Evolutionary conservation across 1,140 invertebrate genomes (phyloP).

Genomic region (Drosophila kepulauana): DNA sequence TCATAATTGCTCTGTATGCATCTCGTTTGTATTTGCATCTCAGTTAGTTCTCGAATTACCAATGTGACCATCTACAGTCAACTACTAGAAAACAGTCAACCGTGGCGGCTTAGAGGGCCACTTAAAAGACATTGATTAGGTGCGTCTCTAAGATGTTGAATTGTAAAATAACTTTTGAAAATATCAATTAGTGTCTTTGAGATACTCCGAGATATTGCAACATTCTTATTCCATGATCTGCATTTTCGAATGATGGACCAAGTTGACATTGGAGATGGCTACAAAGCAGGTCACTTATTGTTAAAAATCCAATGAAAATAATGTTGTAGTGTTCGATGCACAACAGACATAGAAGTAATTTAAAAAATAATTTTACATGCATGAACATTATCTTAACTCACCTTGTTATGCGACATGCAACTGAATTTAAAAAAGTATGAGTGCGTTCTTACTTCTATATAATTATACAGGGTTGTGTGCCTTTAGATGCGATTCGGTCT

Average conservation of each 20-base stretch:
- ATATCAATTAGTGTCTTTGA: not conserved
- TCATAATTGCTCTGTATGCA: slow-evolving; percentile 70
- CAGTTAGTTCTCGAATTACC: slow-evolving; percentile 32
- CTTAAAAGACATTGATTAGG: slow-evolving; percentile 9
- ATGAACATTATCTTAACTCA: slow-evolving; percentile 65
- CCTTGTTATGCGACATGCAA: slow-evolving; percentile 38
- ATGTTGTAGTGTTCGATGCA: not conserved
- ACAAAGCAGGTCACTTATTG: slow-evolving; percentile 24
- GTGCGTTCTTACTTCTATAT: not conserved
- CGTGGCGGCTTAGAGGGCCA: slow-evolving; percentile 19
- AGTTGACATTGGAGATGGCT: slow-evolving; percentile 12
- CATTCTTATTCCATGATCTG: slow-evolving; percentile 22
- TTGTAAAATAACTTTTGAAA: slow-evolving; percentile 12
- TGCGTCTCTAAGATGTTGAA: slow-evolving; percentile 25
- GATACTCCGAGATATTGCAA: not conserved
- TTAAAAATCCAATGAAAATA: no score
- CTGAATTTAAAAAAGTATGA: not conserved
- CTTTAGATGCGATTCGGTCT: slow-evolving; percentile 47
- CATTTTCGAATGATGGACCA: slow-evolving; percentile 10
- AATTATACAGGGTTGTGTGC: slow-evolving; percentile 21
- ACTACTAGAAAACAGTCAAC: not conserved
- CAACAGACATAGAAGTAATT: no score
- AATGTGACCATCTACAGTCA: slow-evolving; percentile 29
- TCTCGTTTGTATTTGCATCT: slow-evolving; percentile 31
- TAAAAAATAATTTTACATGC: slow-evolving; percentile 41